A percentile compares a stretch with the other conserved stretches of the same genome.
phyloP scores from a whole-genome alignment of 2,113 vertebrate species.

The Psettodes erumei region DNA sequence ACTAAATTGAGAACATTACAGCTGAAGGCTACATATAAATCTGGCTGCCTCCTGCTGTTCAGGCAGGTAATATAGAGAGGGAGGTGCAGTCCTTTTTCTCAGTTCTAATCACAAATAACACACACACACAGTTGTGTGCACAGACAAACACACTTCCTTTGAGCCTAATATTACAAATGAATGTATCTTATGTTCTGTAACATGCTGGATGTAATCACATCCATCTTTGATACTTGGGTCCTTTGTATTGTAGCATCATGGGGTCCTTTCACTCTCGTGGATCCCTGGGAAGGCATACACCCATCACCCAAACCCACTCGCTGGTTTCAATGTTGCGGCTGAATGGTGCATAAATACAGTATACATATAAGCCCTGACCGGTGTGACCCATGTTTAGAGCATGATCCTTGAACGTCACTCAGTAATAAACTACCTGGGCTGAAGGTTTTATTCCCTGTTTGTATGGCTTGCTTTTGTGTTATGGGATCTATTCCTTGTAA shows the following conservation, averaged over 20 bases:
- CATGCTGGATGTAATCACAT: neutral
- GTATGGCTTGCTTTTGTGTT: constrained; percentile 62
- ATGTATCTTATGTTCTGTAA: constrained; percentile 6
- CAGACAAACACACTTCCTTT: constrained; percentile 27
- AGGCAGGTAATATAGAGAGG: constrained; percentile 52
- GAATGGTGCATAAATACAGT: too few species aligned
- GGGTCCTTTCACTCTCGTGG: constrained; percentile 19
- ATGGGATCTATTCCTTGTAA: constrained; percentile 63
- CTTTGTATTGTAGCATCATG: constrained; percentile 30
- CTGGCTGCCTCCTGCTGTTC: constrained; percentile 61
- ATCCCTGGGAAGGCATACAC: constrained; percentile 29
- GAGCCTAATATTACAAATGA: constrained; percentile 22
- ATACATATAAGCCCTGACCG: neutral
- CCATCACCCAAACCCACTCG: too few species aligned
- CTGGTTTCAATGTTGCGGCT: too few species aligned
- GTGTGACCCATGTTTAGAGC: constrained; percentile 57
- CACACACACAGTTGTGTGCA: neutral
- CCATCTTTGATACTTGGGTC: neutral
- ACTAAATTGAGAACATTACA: constrained; percentile 67
- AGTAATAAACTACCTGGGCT: constrained; percentile 64
- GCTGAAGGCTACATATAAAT: constrained; percentile 75
- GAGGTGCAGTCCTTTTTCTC: constrained; percentile 52
- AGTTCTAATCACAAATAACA: constrained; percentile 61
- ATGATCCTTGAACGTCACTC: constrained; percentile 59
- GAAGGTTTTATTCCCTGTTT: constrained; percentile 68